A percentile compares a stretch with the other conserved stretches of the same genome.
Conservation (phyloP, 2,797 vertebrate genomes). For the Channallabes apus region DNA sequence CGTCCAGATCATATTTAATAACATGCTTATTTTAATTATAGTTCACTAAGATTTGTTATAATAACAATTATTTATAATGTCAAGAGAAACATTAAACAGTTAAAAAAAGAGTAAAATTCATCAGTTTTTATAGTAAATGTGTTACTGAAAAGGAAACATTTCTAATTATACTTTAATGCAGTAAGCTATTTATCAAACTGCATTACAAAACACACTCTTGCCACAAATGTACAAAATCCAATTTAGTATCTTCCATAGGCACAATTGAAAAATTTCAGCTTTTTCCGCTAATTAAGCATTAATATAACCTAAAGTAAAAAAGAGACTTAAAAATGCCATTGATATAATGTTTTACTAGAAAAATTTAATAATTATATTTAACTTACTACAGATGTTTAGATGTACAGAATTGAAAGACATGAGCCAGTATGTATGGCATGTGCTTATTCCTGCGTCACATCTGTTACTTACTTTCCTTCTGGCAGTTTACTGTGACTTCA, state of each 20-base stretch:
- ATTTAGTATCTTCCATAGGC: not conserved
- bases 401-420: conserved; percentile 44
- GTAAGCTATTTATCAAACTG: not conserved
- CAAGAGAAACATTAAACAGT: not conserved
- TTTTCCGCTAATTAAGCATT: not conserved
- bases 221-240: not conserved
- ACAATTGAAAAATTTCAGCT: not conserved
- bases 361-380: conserved; percentile 49
- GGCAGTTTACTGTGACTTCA: conserved; percentile 42
- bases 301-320: not conserved
- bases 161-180: not conserved
- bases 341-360: conserved; percentile 9
- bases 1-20: not conserved
- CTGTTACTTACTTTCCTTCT: conserved; percentile 52
- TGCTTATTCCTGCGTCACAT: conserved; percentile 34
- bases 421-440: conserved; percentile 64
- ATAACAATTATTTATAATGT: not conserved
- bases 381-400: conserved; percentile 55
- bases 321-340: not conserved
- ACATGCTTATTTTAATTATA: not conserved
- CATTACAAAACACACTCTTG: not conserved
- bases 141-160: not conserved
- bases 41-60: not conserved
- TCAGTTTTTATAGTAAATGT: not conserved
- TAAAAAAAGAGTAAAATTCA: not conserved